phyloP scores from a whole-genome alignment of 2,113 vertebrate genomes.

The Panthera uncia region DNA sequence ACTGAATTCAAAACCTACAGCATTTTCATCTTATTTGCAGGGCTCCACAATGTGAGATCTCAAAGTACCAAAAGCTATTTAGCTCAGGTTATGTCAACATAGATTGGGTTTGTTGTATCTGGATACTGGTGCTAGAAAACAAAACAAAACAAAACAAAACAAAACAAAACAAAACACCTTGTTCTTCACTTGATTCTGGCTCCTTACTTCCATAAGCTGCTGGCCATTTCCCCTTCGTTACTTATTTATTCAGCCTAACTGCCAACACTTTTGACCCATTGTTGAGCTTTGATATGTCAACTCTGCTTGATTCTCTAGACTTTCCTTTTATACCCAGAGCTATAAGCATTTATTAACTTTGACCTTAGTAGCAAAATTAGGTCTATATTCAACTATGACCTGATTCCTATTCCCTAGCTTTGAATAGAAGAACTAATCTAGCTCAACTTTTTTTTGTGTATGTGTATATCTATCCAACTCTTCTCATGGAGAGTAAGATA shows the following conservation, averaged over 20 bases:
- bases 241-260: neutral
- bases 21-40: neutral
- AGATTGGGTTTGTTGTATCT: neutral
- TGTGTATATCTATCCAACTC: neutral
- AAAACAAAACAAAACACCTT: too few species aligned
- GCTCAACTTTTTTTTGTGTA: neutral
- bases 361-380: neutral
- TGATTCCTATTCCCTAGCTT: neutral
- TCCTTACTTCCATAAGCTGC: neutral
- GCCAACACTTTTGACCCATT: neutral
- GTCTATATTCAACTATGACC: neutral
- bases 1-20: neutral
- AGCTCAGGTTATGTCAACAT: neutral
- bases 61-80: neutral
- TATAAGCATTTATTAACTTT: neutral
- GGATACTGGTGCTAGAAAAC: neutral
- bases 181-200: neutral
- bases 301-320: neutral
- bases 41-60: neutral
- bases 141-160: too few species aligned
- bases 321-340: neutral
- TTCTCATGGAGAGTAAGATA: neutral
- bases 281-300: neutral
- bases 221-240: too few species aligned
- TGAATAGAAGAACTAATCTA: neutral